A percentile compares a stretch with the other conserved stretches of the same genome.
Conservation (phyloP, 2,888 invertebrate species). For the Falcaria lacertinaria region DNA sequence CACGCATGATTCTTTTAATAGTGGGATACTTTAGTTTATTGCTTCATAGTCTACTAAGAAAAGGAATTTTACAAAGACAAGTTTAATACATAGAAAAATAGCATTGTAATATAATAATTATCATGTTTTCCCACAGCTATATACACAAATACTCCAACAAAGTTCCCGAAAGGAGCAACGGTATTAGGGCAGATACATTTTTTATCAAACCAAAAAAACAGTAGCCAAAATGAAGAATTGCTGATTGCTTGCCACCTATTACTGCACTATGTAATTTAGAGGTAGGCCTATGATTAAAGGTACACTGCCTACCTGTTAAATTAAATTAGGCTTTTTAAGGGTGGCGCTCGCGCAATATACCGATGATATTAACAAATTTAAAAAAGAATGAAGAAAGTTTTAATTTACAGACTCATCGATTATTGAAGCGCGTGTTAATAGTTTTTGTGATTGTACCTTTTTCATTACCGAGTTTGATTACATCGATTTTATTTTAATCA, state of each 20-base stretch:
- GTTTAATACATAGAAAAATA: too few species aligned
- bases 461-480: constrained; percentile 19
- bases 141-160: too few species aligned
- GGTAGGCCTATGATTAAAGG: constrained; percentile 75
- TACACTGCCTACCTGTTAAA: constrained; percentile 77
- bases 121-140: too few species aligned
- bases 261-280: constrained; percentile 70
- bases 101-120: too few species aligned
- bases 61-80: too few species aligned
- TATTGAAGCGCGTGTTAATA: constrained; percentile 65
- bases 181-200: constrained; percentile 35
- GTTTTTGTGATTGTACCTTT: constrained; percentile 50
- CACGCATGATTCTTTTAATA: not conserved
- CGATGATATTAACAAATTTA: constrained; percentile 45
- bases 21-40: not conserved
- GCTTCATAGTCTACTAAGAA: too few species aligned
- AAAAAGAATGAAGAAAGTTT: constrained; percentile 53
- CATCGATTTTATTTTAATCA: constrained; percentile 4
- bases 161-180: constrained; percentile 24
- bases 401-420: constrained; percentile 66
- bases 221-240: constrained; percentile 77
- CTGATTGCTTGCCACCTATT: constrained; percentile 74
- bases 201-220: constrained; percentile 60
- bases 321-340: constrained; percentile 78
- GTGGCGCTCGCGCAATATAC: constrained; percentile 61